Percentiles rank a stretch among this genome's conserved stretches.
These are phyloP conservation scores for Cherax destructor DNA, from an alignment of 1,140 invertebrate species.

Conservation along the genomic window DNA sequence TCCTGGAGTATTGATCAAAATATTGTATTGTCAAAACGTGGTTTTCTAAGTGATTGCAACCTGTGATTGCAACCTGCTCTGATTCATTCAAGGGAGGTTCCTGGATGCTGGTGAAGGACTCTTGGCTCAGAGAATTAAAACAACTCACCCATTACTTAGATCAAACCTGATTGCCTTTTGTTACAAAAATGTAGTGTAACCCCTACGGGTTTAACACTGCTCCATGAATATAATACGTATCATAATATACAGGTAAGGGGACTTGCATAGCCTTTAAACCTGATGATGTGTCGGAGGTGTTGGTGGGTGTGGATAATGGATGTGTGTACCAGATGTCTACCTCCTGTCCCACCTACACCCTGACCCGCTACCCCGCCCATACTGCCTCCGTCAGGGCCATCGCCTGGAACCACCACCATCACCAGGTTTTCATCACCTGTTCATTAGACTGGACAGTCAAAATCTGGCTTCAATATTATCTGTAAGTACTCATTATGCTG, in stretches of 20 bases:
- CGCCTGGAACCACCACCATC: slow-evolving; percentile 91
- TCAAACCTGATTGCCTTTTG: too few relatives aligned
- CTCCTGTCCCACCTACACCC: slow-evolving; percentile 83
- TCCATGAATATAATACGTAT: too few relatives aligned
- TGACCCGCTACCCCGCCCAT: slow-evolving; percentile 82
- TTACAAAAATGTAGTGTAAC: too few relatives aligned
- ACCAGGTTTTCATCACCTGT: slow-evolving; percentile 91
- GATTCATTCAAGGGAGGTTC: too few relatives aligned
- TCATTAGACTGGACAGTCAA: slow-evolving; percentile 88
- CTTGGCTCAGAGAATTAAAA: too few relatives aligned
- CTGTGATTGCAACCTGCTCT: too few relatives aligned
- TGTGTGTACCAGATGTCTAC: slow-evolving; percentile 93
- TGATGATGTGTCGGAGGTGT: slow-evolving; percentile 84
- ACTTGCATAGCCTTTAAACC: slow-evolving; percentile 93
- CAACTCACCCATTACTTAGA: too few relatives aligned
- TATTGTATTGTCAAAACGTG: too few relatives aligned
- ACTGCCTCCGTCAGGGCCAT: slow-evolving; percentile 92
- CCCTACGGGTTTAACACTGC: too few relatives aligned
- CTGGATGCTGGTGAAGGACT: too few relatives aligned
- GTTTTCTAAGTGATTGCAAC: too few relatives aligned
- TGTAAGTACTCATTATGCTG: not conserved
- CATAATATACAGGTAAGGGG: slow-evolving; percentile 82
- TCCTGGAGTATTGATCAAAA: too few relatives aligned
- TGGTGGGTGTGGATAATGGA: slow-evolving; percentile 96
- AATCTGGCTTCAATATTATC: slow-evolving; percentile 15